Evolutionary conservation across 2,113 vertebrate genomes (phyloP), one percentile per base, ranked within the genome.

Genomic region (Procavia capensis): DNA sequence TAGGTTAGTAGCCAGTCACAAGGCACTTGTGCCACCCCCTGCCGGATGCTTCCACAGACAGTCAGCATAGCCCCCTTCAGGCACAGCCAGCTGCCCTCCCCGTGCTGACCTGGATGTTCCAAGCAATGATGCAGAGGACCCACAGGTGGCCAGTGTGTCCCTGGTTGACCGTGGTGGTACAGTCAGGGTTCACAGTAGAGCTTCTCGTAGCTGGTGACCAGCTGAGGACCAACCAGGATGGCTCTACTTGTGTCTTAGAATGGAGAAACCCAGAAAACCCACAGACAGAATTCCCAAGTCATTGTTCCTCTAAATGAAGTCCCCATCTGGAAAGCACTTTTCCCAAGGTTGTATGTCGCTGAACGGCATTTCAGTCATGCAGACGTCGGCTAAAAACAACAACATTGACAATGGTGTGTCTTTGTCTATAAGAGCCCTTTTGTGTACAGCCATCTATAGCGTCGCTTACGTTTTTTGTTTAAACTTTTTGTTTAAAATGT

Each of bases 301-400:
- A 25, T 81, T 61, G 45, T 75, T 80, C 43, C 36, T 80, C 29
- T 57, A 72, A 47, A 24, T 39, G 39, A 50, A 96, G 24, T 7
- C 29, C 81, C 27, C 43, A 61, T 85, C 92, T 95, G 92, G 27
- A 95, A 84, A 7, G 29, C 22, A 57, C 75, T 34, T 94, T 88
- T 50, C 45, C 64, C 68, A 29, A 34, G 36, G 25, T 85, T 86
- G 34, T 39, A 66, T 64, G 82, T 66, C 50, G 94, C 57, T 57
- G 66, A 39, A 10, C 54, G 76, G 22, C 70, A 88, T 68, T 85
- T 96, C 2, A 3, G 6, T 85, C 22, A 10, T 79, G 47, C n/a
- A 41, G 17, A 57, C 72, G 31, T 63, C 59, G 41, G 57, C 63
- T 24, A 29, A 63, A 75, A 74, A 81, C 3, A 61, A 16, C 84